Percentiles rank a stretch among this genome's conserved stretches.
Conservation (phyloP, 2,797 vertebrate genomes). For the Todus mexicanus region DNA sequence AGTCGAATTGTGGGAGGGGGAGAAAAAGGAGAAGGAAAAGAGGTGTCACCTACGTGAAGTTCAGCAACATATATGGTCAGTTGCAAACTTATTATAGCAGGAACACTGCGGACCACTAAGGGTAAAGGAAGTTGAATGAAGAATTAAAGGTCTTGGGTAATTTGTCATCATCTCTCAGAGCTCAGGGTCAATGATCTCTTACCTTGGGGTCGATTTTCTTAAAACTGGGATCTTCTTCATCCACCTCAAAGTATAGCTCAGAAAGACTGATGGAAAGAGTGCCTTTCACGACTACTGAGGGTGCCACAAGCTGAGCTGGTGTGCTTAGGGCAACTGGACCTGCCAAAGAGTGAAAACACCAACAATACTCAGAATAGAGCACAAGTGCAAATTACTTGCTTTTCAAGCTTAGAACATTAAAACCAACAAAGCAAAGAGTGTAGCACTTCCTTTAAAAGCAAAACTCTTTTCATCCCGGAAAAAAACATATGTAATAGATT, state of each 20-base stretch:
- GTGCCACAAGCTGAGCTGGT: constrained; percentile 91
- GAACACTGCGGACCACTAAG: not conserved
- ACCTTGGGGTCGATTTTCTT: constrained; percentile 97
- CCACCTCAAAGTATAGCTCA: constrained; percentile 98
- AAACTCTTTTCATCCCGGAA: not conserved
- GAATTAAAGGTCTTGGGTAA: constrained; percentile 54
- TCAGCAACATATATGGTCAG: constrained; percentile 17
- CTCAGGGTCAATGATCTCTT: constrained; percentile 73
- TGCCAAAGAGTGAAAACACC: constrained; percentile 66
- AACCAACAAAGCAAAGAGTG: not conserved
- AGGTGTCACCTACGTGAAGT: constrained; percentile 50
- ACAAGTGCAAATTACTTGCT: not conserved
- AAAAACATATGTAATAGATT: constrained; percentile 59
- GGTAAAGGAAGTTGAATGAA: constrained; percentile 25
- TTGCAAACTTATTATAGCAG: constrained; percentile 33
- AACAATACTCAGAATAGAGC: not conserved
- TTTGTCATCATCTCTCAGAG: constrained; percentile 59
- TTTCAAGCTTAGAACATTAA: not conserved
- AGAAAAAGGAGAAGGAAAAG: not conserved
- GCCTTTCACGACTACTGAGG: constrained; percentile 87
- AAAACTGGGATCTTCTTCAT: constrained; percentile 93
- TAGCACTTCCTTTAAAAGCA: not conserved
- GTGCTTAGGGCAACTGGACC: constrained; percentile 92
- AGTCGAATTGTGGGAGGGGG: constrained; percentile 8
- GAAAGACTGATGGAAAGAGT: constrained; percentile 93